Base-by-base conservation (phyloP, 2,113 vertebrate genomes). In the Petaurus breviceps region DNA sequence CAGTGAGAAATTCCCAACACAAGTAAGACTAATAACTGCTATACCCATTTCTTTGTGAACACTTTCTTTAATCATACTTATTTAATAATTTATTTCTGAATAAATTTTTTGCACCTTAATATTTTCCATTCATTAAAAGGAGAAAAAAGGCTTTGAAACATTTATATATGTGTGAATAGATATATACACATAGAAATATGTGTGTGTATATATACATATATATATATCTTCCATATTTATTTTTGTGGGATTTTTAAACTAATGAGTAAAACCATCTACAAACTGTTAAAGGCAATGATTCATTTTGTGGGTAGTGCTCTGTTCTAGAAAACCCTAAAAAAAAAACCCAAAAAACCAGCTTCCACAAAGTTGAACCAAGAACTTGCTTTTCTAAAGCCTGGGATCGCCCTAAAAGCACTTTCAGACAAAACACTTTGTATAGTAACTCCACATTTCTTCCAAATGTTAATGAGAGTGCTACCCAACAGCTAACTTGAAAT, bases 401-500 rank as follows among this genome's bases (percentile, higher is more conserved):
- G 68, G 90, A 94, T 96, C 96, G 94, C 96, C 95, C 14, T 43
- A 94, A 96, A 96, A 96, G 97, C 97, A 84, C 0, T 24, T 51
- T 50, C 84, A 0, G 12, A 96, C 93, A 95, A 28, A 94, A 94
- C 84, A 23, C 31, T 37, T 57, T 92, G 84, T 50, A 25, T 47
- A 77, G 93, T 16, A 31, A 26, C 37, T 51, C 24, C 25, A 25
- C 7, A 61, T 90, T 50, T 25, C 89, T 89, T 84, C 89, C 77
- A 19, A 91, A 96, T 93, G 95, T 93, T 96, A 96, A 95, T 97
- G 91, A 97, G 28, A 37, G 95, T 93, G 90, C 91, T 43, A 95
- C 95, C 31, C 43, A 23, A 51, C 49, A 91, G 94, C 77, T 94
- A 57, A 51, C 84, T 52, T 54, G 7, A 10, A 68, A 28, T 12